Percentiles rank a stretch among this genome's conserved stretches.
Evolutionary conservation across 2,888 invertebrate genomes (phyloP).

Genomic region (Eupithecia subfuscata): DNA sequence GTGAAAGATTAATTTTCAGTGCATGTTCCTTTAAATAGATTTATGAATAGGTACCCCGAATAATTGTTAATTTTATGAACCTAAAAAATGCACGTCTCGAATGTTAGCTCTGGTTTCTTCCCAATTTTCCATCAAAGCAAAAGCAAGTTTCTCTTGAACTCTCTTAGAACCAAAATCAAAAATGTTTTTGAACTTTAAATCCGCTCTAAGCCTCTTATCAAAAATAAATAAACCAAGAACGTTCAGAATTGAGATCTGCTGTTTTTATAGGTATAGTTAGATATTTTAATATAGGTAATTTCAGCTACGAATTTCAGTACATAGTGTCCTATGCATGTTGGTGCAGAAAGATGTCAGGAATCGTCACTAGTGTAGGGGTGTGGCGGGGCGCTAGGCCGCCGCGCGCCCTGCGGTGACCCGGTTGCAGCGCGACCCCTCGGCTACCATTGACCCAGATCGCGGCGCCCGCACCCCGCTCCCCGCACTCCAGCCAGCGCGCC

Average conservation of each 20-base stretch:
- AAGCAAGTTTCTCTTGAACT: no score
- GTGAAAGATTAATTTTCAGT: no score
- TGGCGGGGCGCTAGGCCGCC: background rate
- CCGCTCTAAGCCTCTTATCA: background rate
- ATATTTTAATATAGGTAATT: no score
- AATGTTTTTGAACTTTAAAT: background rate
- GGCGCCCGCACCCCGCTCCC: background rate
- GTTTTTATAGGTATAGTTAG: no score
- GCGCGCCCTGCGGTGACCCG: background rate
- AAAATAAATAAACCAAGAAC: no score
- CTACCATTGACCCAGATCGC: slow-evolving; percentile 6
- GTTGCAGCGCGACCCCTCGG: background rate
- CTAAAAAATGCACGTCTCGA: background rate
- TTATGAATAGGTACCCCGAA: background rate
- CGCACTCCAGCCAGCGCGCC: background rate
- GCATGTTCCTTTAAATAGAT: no score
- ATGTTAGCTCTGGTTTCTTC: background rate
- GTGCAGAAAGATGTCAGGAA: no score
- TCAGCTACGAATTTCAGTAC: no score
- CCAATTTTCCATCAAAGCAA: no score
- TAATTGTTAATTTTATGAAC: background rate
- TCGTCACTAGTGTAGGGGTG: no score
- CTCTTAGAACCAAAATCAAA: background rate
- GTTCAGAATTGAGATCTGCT: no score
- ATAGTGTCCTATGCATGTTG: no score